Base-by-base conservation (phyloP, 1,140 invertebrate genomes). In the Oncopodura yosiiana region DNA sequence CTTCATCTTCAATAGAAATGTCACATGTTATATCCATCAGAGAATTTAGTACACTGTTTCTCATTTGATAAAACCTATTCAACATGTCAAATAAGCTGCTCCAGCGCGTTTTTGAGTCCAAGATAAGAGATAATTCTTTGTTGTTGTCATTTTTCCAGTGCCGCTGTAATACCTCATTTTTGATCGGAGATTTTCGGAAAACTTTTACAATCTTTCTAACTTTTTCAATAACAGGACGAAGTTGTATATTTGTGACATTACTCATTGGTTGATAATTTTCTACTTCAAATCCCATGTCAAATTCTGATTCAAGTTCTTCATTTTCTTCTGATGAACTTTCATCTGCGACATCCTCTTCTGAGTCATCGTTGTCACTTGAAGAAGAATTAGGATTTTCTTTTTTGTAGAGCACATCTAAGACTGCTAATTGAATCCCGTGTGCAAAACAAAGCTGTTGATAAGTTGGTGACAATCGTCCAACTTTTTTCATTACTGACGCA, bases 81-180 rank as follows among this genome's bases (percentile, higher is more conserved):
- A 54, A 11, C 52, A 46, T 46, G 11, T 8, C 21, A 16, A n/a
- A 8, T 8, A 54, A 27, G 36, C 42, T 54, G 26, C 23, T 46
- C 52, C 52, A 54, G 1, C 52, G 23, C 1, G 42, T 54, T 38
- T 54, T 54, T 2, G 1, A 34, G 19, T 54, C 52, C 6, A 46
- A 32, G 2, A 45, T 5, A 8, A 46, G 30, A 1, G 21, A 3
- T 2, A 37, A n/a, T 23, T 54, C 30, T 23, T 36, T 46, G 1
- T 3, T 8, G 16, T 23, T 14, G 9, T 45, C 52, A 6, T 19
- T 24, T 27, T 4, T 24, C 3, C 45, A 30, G 29, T 46, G 24
- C 9, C 5, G 21, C 24, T 45, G 30, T 2, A 54, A 43, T 2
- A 19, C 16, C n/a, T 46, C 43, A 38, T 45, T 38, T 54, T 54